phyloP scores from a whole-genome alignment of 2,113 vertebrate species.

The Struthio camelus region DNA sequence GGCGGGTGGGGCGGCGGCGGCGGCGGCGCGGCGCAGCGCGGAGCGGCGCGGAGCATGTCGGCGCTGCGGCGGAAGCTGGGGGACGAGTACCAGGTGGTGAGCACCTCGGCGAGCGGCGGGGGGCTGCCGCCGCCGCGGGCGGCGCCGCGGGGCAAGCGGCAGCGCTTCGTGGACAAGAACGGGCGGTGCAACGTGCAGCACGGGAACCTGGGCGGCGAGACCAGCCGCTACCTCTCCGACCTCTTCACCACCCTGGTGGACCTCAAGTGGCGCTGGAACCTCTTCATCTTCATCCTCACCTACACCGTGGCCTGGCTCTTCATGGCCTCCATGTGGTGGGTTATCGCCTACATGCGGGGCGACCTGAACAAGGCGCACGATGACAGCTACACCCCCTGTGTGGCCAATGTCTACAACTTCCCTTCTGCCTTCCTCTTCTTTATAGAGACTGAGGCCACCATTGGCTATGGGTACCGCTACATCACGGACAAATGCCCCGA shows the following conservation, averaged over 20 bases:
- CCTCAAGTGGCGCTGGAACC: conserved; percentile 99
- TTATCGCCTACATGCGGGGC: conserved; percentile 94
- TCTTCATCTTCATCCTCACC: conserved; percentile 98
- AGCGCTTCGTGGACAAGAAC: conserved; percentile 99
- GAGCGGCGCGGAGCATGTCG: conserved; percentile 80
- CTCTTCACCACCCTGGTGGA: conserved; percentile 98
- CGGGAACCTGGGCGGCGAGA: conserved; percentile 97
- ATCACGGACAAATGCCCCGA: conserved; percentile 98
- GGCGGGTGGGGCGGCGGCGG: background rate
- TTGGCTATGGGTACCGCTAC: conserved; percentile 97
- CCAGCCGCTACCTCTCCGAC: conserved; percentile 96
- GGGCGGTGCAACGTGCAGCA: conserved; percentile 98
- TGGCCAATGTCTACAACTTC: conserved; percentile 99
- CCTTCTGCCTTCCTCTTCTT: conserved; percentile 99
- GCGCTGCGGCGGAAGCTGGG: conserved; percentile 98
- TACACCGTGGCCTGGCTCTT: conserved; percentile 99
- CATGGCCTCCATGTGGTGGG: conserved; percentile 99
- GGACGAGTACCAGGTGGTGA: conserved; percentile 98
- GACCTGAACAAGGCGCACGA: conserved; percentile 93
- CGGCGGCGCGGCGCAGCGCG: background rate
- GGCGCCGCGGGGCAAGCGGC: conserved; percentile 89
- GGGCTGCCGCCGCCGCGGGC: conserved; percentile 76
- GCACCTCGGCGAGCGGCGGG: conserved; percentile 92
- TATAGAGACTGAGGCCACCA: conserved; percentile 97
- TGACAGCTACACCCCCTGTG: conserved; percentile 94